Base-by-base conservation (phyloP, 1,140 invertebrate species). In the Rhagoletis zephyria region DNA sequence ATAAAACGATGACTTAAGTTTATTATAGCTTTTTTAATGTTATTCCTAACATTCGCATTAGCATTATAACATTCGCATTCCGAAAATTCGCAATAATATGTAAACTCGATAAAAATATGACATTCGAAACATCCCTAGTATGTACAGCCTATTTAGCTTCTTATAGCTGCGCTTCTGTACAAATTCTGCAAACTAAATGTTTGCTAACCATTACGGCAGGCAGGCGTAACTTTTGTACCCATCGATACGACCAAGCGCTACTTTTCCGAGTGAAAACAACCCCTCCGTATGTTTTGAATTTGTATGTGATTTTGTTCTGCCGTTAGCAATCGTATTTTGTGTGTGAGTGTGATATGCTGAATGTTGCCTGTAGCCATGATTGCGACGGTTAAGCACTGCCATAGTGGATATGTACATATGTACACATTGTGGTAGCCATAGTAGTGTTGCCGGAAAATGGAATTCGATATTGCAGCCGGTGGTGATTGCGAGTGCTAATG, bases 181-280 rank as follows among this genome's bases (percentile, higher is more conserved):
- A 81, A 9, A 56, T 51, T 81, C n/a, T n/a, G 48, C 12, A n/a
- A 19, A 81, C 2, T n/a, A 7, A 56, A 81, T 51, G 61, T 19
- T 14, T 5, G 45, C 30, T 4, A n/a, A 65, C 5, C 10, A n/a
- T 40, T 40, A 74, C 51, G 16, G 42, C 74, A 48, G 16, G 42
- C 74, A 48, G 67, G 19, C 19, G 45, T 42, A 48, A 9, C 45
- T 74, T 74, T 74, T 14, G 4, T 81, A 12, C 5, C n/a, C 10
- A 14, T 19, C 9, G 16, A 85, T 85, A 6, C 19, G 12, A 63
- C 19, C 59, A 81, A 81, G n/a, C 45, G 48, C 48, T 59, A 85
- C 51, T 63, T 85, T 61, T 85, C 60, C 85, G 60, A 85, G 16
- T 14, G 30, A n/a, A 85, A 59, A 61, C 85, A 85, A 85, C 85